These are phyloP conservation scores for Holotrichia oblita DNA, from an alignment of 1,140 invertebrate species.

Conservation along the genomic window DNA sequence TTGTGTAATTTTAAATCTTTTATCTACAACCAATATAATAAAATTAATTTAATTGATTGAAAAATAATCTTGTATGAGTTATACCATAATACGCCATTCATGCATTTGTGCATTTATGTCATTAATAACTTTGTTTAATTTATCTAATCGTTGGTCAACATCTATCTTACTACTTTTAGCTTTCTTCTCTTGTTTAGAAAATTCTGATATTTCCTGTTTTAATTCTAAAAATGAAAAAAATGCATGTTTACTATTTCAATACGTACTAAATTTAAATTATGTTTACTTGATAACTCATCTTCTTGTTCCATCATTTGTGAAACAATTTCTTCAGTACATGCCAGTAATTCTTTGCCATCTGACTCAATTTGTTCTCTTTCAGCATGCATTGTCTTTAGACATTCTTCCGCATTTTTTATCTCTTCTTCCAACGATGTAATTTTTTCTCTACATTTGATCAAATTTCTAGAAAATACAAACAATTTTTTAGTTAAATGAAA, in stretches of 20 bases:
- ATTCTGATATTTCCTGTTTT: constrained; percentile 65
- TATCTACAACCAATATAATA: constrained; percentile 64
- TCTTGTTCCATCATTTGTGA: constrained; percentile 64
- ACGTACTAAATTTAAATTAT: not conserved
- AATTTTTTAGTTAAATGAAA: too few species aligned
- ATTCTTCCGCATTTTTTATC: constrained; percentile 70
- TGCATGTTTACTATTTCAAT: not conserved
- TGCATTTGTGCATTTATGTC: constrained; percentile 65
- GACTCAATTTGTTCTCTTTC: constrained; percentile 69
- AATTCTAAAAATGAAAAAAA: constrained; percentile 44
- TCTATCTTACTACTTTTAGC: constrained; percentile 77
- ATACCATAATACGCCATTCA: constrained; percentile 41
- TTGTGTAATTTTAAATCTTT: constrained; percentile 73
- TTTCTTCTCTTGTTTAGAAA: constrained; percentile 73
- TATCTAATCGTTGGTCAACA: constrained; percentile 78
- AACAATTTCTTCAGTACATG: constrained; percentile 62
- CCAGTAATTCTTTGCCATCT: constrained; percentile 66
- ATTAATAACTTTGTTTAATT: constrained; percentile 71
- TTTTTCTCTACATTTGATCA: constrained; percentile 75
- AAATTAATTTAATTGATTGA: constrained; percentile 22
- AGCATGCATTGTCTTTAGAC: constrained; percentile 68
- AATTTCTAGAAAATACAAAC: constrained; percentile 67
- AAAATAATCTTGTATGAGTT: not conserved
- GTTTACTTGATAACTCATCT: constrained; percentile 61
- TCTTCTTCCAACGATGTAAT: constrained; percentile 78